Percentiles rank a stretch among this genome's conserved stretches.
Conservation (phyloP, 53 echinoderm and acorn worm species). For the Mesocentrotus franciscanus region DNA sequence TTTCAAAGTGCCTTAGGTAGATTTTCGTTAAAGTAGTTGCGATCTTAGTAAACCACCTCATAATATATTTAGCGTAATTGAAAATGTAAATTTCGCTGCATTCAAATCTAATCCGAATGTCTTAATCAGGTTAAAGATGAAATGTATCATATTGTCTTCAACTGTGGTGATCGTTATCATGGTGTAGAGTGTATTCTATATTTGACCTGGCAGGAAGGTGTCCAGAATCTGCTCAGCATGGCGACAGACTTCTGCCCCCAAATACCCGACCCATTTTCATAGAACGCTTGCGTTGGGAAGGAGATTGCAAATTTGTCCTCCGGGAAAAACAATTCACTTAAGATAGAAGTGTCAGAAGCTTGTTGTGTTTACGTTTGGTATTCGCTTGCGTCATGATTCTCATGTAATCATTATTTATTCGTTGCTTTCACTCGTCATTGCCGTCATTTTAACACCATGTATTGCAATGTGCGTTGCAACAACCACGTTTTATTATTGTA, state of each 20-base stretch:
- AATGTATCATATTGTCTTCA: not conserved
- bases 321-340: conserved; percentile 36
- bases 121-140: not conserved
- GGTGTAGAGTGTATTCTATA: not conserved
- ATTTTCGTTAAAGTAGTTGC: too few species aligned
- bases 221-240: not conserved
- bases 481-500: too few species aligned
- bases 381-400: conserved; percentile 2
- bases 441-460: not conserved
- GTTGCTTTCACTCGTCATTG: not conserved
- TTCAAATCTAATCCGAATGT: not conserved
- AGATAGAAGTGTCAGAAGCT: not conserved
- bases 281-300: not conserved
- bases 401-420: not conserved
- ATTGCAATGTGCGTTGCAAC: not conserved
- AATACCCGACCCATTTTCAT: conserved; percentile 21
- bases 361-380: conserved; percentile 18
- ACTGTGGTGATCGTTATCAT: not conserved
- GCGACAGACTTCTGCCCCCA: conserved; percentile 22
- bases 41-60: too few species aligned
- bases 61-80: not conserved
- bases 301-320: conserved; percentile 36
- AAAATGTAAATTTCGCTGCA: not conserved
- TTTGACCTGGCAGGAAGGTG: not conserved
- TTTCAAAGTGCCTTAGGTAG: too few species aligned